Base-by-base conservation (phyloP, 1,140 invertebrate genomes). In the Halictus rubicundus region DNA sequence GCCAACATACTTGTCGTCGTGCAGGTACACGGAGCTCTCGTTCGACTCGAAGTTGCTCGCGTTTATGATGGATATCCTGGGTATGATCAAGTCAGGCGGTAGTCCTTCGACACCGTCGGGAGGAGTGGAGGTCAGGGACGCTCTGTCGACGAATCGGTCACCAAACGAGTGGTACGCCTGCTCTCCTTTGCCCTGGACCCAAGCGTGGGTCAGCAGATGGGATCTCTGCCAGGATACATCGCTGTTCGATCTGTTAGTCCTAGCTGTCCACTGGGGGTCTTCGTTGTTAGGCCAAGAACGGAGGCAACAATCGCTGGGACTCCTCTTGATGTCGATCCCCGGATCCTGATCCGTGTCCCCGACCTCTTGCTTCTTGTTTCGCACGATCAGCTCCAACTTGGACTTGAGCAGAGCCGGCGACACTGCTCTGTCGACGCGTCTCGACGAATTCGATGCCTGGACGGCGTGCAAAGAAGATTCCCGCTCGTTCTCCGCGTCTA, bases 321-420 rank as follows among this genome's bases (percentile, higher is more conserved):
- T 90, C 9, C 80, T 72, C 73, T 75, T 82, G 14, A 89, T 82
- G 21, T 88, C 78, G 42, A 2, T 12, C 0, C 54, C 32, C 3
- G 0, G 19, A 0, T 86, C 80, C 14, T 75, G 65, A 16, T 80
- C 78, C 5, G 10, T 37, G 16, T 68, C 77, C 12, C 42, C 42
- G 9, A 73, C 42, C 25, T 76, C 61, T 42, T 85, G 68, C 10
- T 77, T 80, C n/a, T 83, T 87, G 23, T 81, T 88, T 52, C 76
- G 83, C 1, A 85, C 90, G 21, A 93, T 92, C 2, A 90, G 66
- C 61, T 94, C 93, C 37, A 94, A 68, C 10, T 91, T 90, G 0
- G 94, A 94, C 80, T 95, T 95, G 0, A 95, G 80, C n/a, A 94
- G 90, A 0, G 94, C 90, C 0, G 94, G 94, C 0, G 95, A 95